Conservation (phyloP, 2,113 vertebrate species). For the Burhinus oedicnemus region DNA sequence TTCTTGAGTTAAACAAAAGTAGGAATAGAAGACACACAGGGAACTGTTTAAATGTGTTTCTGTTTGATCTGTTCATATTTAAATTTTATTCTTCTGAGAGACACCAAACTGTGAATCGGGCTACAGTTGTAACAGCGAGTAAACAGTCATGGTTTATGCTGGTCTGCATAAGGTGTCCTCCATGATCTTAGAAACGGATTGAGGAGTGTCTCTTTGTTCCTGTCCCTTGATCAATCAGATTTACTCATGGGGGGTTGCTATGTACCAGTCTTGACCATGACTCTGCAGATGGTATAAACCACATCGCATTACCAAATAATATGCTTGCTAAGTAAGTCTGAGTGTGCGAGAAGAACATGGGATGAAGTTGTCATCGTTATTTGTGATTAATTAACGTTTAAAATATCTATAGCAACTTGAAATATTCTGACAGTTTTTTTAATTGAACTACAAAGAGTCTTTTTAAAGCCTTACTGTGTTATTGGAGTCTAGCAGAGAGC, state of each 20-base stretch:
- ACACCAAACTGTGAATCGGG: not conserved
- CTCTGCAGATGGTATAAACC: not conserved
- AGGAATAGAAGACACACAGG: not conserved
- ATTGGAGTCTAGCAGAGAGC: not conserved
- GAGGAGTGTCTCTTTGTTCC: not conserved
- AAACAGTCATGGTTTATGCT: not conserved
- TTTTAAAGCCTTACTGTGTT: not conserved
- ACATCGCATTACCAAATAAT: not conserved
- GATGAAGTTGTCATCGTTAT: not conserved
- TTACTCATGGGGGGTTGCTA: fast-evolving
- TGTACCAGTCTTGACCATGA: not conserved
- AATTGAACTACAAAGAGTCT: not conserved
- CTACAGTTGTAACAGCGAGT: not conserved
- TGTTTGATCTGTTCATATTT: not conserved
- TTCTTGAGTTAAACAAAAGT: not conserved
- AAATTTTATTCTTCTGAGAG: not conserved
- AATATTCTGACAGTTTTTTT: not conserved
- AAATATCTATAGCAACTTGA: not conserved
- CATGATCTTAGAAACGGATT: not conserved
- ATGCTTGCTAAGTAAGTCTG: not conserved
- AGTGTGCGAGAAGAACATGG: not conserved
- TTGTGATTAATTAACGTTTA: not conserved
- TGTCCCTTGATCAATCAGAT: not conserved
- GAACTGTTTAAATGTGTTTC: not conserved
- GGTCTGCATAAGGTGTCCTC: not conserved